phyloP scores from a whole-genome alignment of 2,888 invertebrate genomes.

The Lottia scabra region DNA sequence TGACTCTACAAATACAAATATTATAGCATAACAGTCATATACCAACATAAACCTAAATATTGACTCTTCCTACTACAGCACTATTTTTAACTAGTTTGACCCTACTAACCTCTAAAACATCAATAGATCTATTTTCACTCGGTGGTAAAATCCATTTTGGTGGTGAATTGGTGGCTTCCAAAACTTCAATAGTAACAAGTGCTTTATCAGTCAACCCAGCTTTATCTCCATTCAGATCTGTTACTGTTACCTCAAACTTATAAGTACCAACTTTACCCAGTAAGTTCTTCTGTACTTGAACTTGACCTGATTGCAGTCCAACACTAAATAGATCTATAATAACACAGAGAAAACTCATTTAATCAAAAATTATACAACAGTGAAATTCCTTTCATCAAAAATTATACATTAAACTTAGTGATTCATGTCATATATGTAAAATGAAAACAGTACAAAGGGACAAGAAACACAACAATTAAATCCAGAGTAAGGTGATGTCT shows the following conservation, averaged over 20 bases:
- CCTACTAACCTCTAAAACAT: constrained; percentile 81
- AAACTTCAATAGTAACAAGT: constrained; percentile 76
- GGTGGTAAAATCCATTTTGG: constrained; percentile 86
- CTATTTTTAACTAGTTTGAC: too few species aligned
- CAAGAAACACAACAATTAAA: too few species aligned
- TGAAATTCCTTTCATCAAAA: too few species aligned
- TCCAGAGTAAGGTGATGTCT: too few species aligned
- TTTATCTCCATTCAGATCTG: constrained; percentile 77
- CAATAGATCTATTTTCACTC: constrained; percentile 80
- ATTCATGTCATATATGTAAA: too few species aligned
- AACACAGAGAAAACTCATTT: background rate
- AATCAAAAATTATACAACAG: background rate
- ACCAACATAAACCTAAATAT: too few species aligned
- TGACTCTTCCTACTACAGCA: too few species aligned
- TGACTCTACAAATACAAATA: too few species aligned
- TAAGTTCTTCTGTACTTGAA: constrained; percentile 83
- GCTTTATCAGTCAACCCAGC: constrained; percentile 70
- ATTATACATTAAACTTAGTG: too few species aligned
- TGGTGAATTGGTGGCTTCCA: constrained; percentile 74
- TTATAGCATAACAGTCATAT: too few species aligned
- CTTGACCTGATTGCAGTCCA: constrained; percentile 82
- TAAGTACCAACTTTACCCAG: constrained; percentile 76
- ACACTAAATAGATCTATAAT: constrained; percentile 80
- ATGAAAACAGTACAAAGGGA: too few species aligned
- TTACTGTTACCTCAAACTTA: constrained; percentile 79